Percentiles rank a stretch among this genome's conserved stretches.
phyloP scores from a whole-genome alignment of 2,797 vertebrate species.

The Brachymystax lenok region DNA sequence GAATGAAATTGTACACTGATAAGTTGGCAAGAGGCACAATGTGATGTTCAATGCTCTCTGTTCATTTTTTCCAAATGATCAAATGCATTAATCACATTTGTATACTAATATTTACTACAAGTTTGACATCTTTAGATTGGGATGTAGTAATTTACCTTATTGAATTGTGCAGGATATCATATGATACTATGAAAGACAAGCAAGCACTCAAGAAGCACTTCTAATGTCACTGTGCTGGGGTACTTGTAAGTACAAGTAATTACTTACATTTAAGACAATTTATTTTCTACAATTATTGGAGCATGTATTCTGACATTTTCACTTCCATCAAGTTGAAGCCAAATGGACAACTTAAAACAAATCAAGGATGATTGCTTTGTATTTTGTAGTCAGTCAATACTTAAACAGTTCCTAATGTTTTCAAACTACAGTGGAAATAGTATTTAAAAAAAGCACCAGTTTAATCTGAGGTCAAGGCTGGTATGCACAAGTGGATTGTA shows the following conservation, averaged over 20 bases:
- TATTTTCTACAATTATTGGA: background rate
- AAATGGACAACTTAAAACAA: background rate
- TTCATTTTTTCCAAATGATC: background rate
- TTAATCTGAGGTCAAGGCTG: slow-evolving; percentile 29
- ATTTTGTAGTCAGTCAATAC: too few relatives aligned
- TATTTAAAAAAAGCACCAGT: slow-evolving; percentile 53
- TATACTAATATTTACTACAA: slow-evolving; percentile 1
- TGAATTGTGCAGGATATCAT: background rate
- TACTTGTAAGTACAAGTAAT: background rate
- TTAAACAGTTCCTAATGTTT: background rate
- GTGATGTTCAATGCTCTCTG: background rate
- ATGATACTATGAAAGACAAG: background rate
- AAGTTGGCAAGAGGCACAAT: slow-evolving; percentile 33
- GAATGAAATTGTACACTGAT: background rate
- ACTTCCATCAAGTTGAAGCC: slow-evolving; percentile 1
- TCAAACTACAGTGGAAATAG: slow-evolving; percentile 32
- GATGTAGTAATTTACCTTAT: background rate
- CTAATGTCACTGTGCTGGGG: background rate
- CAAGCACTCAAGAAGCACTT: background rate
- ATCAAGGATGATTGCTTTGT: slow-evolving; percentile 13
- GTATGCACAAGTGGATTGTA: slow-evolving; percentile 37
- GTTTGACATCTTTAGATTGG: background rate
- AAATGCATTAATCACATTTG: slow-evolving; percentile 6
- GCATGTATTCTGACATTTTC: too few relatives aligned
- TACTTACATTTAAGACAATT: background rate